phyloP scores from a whole-genome alignment of 2,888 invertebrate genomes.

The Agapetus fuscipes region DNA sequence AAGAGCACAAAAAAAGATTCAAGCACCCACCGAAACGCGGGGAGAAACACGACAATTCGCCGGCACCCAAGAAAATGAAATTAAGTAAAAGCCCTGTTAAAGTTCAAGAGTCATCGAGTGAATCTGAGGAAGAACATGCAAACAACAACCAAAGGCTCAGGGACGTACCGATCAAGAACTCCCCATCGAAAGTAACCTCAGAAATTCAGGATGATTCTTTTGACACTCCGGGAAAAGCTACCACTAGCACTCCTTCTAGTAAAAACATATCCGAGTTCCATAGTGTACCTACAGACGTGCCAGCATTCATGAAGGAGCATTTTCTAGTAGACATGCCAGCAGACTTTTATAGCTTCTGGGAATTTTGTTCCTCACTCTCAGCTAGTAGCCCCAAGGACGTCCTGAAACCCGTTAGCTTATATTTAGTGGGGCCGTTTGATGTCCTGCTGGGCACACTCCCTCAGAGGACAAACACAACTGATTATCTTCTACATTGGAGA shows the following conservation, averaged over 20 bases:
- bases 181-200: too few species aligned
- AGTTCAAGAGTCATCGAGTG: conserved; percentile 7
- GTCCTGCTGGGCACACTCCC: conserved; percentile 58
- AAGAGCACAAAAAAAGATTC: conserved; percentile 59
- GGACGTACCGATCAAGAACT: conserved; percentile 1
- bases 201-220: too few species aligned
- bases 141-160: neutral
- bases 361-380: conserved; percentile 54
- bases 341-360: conserved; percentile 83
- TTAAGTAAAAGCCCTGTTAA: conserved; percentile 1
- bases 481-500: conserved; percentile 77
- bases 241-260: neutral
- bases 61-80: conserved; percentile 9
- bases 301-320: conserved; percentile 54
- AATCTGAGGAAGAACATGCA: neutral
- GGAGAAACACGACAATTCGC: neutral
- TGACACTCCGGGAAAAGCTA: neutral
- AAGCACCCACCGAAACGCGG: conserved; percentile 54
- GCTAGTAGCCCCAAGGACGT: conserved; percentile 44
- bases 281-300: conserved; percentile 38
- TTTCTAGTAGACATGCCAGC: conserved; percentile 80
- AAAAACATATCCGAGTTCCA: conserved; percentile 21
- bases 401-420: conserved; percentile 55
- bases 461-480: conserved; percentile 43
- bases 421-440: conserved; percentile 83